Evolutionary conservation across 2,888 invertebrate genomes (phyloP).

Genomic region (Idaea biselata): DNA sequence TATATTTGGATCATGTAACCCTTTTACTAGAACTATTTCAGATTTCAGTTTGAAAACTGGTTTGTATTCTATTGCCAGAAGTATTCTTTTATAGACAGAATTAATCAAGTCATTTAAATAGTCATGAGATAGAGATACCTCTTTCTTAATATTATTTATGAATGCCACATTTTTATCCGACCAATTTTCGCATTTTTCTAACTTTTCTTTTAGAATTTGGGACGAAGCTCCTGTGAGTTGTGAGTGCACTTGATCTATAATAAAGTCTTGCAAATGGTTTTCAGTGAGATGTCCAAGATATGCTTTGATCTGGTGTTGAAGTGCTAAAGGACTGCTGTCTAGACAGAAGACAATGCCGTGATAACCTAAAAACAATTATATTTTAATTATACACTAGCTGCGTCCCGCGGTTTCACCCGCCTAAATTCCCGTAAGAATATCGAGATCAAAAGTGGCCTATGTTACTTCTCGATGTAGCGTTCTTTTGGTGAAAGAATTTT

Average conservation of each 20-base stretch:
- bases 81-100: slow-evolving; percentile 33
- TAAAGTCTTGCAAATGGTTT: slow-evolving; percentile 32
- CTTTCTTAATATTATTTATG: slow-evolving; percentile 21
- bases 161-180: slow-evolving; percentile 30
- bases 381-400: too few species aligned
- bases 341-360: slow-evolving; percentile 42
- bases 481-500: too few species aligned
- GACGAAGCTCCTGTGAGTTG: slow-evolving; percentile 29
- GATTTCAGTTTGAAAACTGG: slow-evolving; percentile 38
- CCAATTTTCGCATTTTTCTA: slow-evolving; percentile 28
- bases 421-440: too few species aligned
- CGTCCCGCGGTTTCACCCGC: too few species aligned
- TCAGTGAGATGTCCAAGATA: slow-evolving; percentile 36
- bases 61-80: slow-evolving; percentile 32
- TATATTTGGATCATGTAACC: slow-evolving; percentile 33
- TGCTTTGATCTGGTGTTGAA: slow-evolving; percentile 35
- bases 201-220: slow-evolving; percentile 22
- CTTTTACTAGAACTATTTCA: slow-evolving; percentile 39
- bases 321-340: slow-evolving; percentile 45
- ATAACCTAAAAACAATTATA: slow-evolving; percentile 38
- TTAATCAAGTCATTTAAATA: slow-evolving; percentile 31
- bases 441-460: too few species aligned
- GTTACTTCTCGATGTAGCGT: too few species aligned
- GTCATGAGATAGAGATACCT: slow-evolving; percentile 27
- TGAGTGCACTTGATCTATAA: slow-evolving; percentile 34